These are phyloP conservation scores for Cygnus buccinator DNA, from an alignment of 2,113 vertebrate genomes.

Conservation along the genomic window DNA sequence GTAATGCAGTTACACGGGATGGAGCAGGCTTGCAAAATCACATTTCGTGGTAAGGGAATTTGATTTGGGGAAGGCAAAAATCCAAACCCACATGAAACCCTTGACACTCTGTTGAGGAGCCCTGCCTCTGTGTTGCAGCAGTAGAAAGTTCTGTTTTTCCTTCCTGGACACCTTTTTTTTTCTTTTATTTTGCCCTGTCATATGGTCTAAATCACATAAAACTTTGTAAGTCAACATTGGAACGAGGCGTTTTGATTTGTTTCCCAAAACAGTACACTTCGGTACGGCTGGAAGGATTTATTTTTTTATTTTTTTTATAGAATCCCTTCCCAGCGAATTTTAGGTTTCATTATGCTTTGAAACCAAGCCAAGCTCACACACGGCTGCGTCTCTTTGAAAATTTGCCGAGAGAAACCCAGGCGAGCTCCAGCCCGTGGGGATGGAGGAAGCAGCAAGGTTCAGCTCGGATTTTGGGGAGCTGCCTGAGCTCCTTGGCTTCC, in stretches of 20 bases:
- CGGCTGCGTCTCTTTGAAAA: background rate
- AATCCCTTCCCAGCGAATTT: conserved; percentile 52
- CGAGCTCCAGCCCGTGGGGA: background rate
- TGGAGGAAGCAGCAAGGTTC: background rate
- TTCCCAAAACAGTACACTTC: conserved; percentile 58
- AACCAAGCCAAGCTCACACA: conserved; percentile 2
- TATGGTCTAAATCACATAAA: conserved; percentile 64
- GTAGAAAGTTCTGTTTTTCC: conserved; percentile 23
- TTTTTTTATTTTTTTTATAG: background rate
- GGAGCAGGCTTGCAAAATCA: background rate
- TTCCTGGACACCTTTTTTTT: background rate
- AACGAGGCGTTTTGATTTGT: conserved; percentile 58
- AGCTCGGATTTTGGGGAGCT: background rate
- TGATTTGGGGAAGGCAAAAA: conserved; percentile 9
- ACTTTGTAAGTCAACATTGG: conserved; percentile 58
- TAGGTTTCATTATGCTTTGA: conserved; percentile 27
- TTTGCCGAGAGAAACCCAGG: background rate
- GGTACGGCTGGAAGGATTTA: conserved; percentile 13
- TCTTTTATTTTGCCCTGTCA: conserved; percentile 57
- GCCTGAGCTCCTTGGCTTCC: background rate
- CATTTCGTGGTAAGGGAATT: background rate
- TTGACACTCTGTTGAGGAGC: conserved; percentile 3
- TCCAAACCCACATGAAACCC: background rate
- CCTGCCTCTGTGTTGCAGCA: background rate
- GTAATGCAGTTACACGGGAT: background rate